phyloP scores from a whole-genome alignment of 2,113 vertebrate species.

The Scophthalmus maximus region DNA sequence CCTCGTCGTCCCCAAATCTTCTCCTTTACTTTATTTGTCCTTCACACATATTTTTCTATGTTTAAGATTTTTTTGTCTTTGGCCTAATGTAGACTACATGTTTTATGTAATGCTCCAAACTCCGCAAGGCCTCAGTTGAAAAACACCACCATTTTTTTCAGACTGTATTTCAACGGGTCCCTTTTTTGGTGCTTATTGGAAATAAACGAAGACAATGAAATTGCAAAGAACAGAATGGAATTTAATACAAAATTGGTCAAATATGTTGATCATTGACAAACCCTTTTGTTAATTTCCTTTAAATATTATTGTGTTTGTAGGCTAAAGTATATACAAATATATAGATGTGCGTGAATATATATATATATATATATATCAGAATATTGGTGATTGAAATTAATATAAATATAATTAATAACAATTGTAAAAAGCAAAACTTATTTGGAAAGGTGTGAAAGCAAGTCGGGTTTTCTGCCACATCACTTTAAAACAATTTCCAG shows the following conservation, averaged over 20 bases:
- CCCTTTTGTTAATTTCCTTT: too few species aligned
- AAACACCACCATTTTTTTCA: background rate
- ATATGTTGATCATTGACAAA: background rate
- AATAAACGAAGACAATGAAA: background rate
- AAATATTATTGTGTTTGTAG: too few species aligned
- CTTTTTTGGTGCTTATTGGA: background rate
- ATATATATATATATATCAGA: background rate
- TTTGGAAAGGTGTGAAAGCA: background rate
- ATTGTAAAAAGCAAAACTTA: background rate
- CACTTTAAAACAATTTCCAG: background rate
- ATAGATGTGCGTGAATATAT: too few species aligned
- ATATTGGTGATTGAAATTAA: background rate
- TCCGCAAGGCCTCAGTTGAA: slow-evolving; percentile 6
- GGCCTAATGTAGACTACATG: background rate
- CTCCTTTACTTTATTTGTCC: too few species aligned
- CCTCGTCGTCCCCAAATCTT: background rate
- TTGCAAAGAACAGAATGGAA: background rate
- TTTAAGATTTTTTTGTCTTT: too few species aligned
- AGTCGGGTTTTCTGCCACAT: background rate
- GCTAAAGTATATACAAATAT: too few species aligned
- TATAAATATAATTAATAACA: background rate
- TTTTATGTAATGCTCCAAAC: background rate
- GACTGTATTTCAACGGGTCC: background rate
- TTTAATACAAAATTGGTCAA: background rate
- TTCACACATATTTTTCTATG: too few species aligned